Evolutionary conservation across 1,140 invertebrate species (phyloP).

Genomic region (Drosophila sturtevanti): DNA sequence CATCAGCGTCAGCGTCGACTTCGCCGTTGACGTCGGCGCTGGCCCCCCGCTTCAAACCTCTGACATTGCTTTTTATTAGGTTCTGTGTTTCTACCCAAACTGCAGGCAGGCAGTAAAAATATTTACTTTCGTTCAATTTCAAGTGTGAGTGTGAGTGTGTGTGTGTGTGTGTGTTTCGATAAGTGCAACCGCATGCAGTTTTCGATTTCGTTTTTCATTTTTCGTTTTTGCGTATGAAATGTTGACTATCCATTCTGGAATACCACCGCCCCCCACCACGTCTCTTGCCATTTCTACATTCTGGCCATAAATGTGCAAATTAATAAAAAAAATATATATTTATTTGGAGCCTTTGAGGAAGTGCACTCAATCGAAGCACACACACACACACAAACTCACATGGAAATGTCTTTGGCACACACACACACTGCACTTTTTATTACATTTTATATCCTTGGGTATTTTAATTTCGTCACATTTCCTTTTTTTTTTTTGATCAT

Average conservation of each 20-base stretch:
- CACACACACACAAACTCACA: constrained; percentile 32
- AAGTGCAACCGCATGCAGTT: constrained; percentile 49
- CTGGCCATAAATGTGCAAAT: constrained; percentile 40
- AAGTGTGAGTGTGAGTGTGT: constrained; percentile 37
- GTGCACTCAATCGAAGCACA: constrained; percentile 49
- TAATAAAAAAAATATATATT: constrained; percentile 41
- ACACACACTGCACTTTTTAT: constrained; percentile 17
- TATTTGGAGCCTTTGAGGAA: constrained; percentile 46
- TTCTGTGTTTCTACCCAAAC: constrained; percentile 32
- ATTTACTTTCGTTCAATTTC: constrained; percentile 69
- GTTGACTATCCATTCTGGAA: constrained; percentile 30
- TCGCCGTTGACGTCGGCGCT: constrained; percentile 19
- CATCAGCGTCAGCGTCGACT: constrained; percentile 5
- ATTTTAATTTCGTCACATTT: constrained; percentile 12
- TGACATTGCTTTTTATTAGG: constrained; percentile 54
- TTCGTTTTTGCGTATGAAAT: constrained; percentile 12
- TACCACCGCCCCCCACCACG: not conserved
- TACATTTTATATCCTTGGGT: constrained; percentile 26
- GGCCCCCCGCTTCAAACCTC: constrained; percentile 2
- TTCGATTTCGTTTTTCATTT: constrained; percentile 20
- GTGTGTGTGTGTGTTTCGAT: constrained; percentile 40
- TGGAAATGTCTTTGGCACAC: constrained; percentile 19
- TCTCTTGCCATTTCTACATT: not conserved
- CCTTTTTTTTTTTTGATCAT: too few species aligned
- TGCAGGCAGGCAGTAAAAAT: constrained; percentile 45